Base-by-base conservation (phyloP, 1,140 invertebrate genomes). In the Penaeus vannamei region DNA sequence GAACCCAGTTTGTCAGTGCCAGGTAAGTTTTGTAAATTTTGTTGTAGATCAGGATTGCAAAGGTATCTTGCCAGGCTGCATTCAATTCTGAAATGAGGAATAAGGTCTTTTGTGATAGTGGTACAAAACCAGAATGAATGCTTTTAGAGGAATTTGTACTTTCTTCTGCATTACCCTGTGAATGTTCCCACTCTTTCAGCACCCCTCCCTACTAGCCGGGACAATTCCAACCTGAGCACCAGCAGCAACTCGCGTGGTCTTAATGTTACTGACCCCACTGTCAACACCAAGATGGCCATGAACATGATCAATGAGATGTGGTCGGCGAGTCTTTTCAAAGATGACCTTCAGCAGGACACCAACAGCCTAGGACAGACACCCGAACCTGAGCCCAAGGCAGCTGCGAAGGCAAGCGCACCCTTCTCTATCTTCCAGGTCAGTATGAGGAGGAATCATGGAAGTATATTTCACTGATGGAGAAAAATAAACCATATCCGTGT, bases 271-370 rank as follows among this genome's bases (percentile, higher is more conserved):
- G 94, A 93, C 12, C 93, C 93, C 0, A 94, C 93, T 23, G 92
- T 94, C 14, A 93, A 93, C 90, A 94, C 92, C 7, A 93, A 92
- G 82, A 92, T 93, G 90, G 93, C 93, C 3, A 77, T 93, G 61
- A 91, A 90, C 23, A 69, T 91, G 64, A 92, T 92, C 69, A 64
- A 91, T 85, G 87, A 92, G 14, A 80, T 91, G 32, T 92, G 87
- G 87, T 91, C 88, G 22, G 64, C 77, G 7, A 90, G 76, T 53
- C 66, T 91, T 42, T 80, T 82, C 72, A 36, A 83, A 19, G 69
- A 23, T 60, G 82, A 83, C 14, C 72, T 36, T 10, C 86, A 89
- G 53, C 66, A 72, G 88, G 79, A 79, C 20, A 62, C 29, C 59
- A 23, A 42, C 29, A 76, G 36, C 36, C 42, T 69, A 42, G 66